phyloP scores from a whole-genome alignment of 2,888 invertebrate species.

The Embidobia sp. region DNA sequence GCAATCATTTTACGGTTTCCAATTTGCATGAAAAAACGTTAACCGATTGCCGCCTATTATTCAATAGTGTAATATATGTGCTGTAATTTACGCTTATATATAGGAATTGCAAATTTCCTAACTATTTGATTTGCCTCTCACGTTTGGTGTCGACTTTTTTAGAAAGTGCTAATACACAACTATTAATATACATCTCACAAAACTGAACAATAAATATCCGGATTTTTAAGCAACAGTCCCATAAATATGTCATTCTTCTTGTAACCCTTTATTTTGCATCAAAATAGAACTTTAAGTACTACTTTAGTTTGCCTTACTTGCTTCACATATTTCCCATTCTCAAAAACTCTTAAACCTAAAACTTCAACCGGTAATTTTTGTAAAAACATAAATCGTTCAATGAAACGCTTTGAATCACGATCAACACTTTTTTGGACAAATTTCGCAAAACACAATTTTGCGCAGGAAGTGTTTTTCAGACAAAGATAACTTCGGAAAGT shows the following conservation, averaged over 20 bases:
- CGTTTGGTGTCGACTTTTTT: constrained; percentile 9
- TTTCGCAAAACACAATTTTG: constrained; percentile 1
- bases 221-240: not conserved
- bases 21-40: constrained; percentile 30
- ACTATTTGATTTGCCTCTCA: constrained; percentile 29
- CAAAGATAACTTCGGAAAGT: not conserved
- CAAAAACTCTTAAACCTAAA: no score
- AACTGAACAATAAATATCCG: constrained; percentile 2
- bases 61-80: constrained; percentile 19
- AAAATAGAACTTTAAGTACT: not conserved
- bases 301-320: not conserved
- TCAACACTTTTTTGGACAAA: not conserved
- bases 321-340: no score
- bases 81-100: constrained; percentile 32
- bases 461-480: constrained; percentile 20
- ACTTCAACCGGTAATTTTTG: no score
- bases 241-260: no score
- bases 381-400: not conserved
- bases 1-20: constrained; percentile 10
- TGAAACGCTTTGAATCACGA: not conserved
- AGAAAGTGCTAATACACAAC: constrained; percentile 27
- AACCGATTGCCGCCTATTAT: constrained; percentile 29
- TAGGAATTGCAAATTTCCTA: constrained; percentile 36
- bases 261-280: no score
- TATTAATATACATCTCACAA: constrained; percentile 14